phyloP scores from a whole-genome alignment of 2,797 vertebrate genomes.

The Garrulus glandarius region DNA sequence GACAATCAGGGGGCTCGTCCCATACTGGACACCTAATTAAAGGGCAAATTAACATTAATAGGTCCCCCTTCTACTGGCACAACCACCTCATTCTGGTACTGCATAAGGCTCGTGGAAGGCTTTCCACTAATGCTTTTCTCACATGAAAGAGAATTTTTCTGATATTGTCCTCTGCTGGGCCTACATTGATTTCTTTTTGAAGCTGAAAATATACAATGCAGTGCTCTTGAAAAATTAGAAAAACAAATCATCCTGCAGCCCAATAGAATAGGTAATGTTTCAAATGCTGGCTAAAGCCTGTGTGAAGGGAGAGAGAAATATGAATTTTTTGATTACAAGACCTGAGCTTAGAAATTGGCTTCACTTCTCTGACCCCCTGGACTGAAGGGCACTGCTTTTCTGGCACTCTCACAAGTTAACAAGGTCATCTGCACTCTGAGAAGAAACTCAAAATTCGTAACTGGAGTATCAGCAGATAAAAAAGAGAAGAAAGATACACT shows the following conservation, averaged over 20 bases:
- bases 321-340: neutral
- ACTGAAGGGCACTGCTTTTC: neutral
- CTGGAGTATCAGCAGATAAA: neutral
- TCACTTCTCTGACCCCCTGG: neutral
- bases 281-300: neutral
- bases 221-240: neutral
- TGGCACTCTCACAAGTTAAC: neutral
- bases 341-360: neutral
- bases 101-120: neutral
- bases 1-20: neutral
- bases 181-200: neutral
- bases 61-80: neutral
- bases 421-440: neutral
- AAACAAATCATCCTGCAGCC: neutral
- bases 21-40: slow-evolving; percentile 15
- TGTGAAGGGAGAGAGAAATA: neutral
- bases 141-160: neutral
- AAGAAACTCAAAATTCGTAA: neutral
- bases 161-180: neutral
- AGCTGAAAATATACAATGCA: neutral
- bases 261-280: neutral
- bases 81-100: neutral
- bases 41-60: neutral
- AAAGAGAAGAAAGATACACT: neutral
- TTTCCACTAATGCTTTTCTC: neutral